Conservation (phyloP, 2,888 invertebrate genomes). For the Euplagia quadripunctaria region DNA sequence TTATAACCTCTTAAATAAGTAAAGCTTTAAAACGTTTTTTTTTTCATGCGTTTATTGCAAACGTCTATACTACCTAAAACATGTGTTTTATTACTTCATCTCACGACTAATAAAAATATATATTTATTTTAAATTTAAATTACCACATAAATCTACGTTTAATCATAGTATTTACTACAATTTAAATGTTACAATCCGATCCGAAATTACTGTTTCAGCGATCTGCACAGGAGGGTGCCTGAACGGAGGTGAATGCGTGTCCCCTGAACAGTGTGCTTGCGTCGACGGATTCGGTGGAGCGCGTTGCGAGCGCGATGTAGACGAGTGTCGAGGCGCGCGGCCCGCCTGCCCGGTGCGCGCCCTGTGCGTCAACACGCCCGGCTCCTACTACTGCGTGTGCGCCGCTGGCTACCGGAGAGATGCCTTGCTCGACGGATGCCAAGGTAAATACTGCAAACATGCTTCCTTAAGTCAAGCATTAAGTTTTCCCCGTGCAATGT, state of each 20-base stretch:
- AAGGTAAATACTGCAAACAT: conserved; percentile 76
- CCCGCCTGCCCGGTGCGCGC: conserved; percentile 92
- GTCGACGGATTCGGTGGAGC: conserved; percentile 93
- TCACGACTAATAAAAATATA: too few species aligned
- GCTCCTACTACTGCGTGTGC: conserved; percentile 96
- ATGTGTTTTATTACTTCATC: too few species aligned
- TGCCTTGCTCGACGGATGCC: conserved; percentile 88
- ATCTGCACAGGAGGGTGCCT: conserved; percentile 93
- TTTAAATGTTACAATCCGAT: not conserved
- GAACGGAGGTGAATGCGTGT: conserved; percentile 94
- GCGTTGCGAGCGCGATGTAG: conserved; percentile 94
- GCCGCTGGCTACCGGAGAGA: conserved; percentile 90
- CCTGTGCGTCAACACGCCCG: conserved; percentile 95
- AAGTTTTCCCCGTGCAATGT: not conserved
- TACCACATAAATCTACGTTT: too few species aligned
- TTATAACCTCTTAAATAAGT: too few species aligned
- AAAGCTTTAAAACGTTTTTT: too few species aligned
- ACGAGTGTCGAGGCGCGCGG: conserved; percentile 91
- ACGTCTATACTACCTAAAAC: too few species aligned
- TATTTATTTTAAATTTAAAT: too few species aligned
- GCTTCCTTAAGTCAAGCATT: not conserved
- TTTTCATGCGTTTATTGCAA: too few species aligned
- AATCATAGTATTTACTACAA: too few species aligned
- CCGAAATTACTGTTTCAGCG: conserved; percentile 82
- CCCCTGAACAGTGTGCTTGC: conserved; percentile 93